Evolutionary conservation across 2,113 vertebrate species (phyloP), one percentile per base, ranked within the genome.

Genomic region (Platysteira castanea): DNA sequence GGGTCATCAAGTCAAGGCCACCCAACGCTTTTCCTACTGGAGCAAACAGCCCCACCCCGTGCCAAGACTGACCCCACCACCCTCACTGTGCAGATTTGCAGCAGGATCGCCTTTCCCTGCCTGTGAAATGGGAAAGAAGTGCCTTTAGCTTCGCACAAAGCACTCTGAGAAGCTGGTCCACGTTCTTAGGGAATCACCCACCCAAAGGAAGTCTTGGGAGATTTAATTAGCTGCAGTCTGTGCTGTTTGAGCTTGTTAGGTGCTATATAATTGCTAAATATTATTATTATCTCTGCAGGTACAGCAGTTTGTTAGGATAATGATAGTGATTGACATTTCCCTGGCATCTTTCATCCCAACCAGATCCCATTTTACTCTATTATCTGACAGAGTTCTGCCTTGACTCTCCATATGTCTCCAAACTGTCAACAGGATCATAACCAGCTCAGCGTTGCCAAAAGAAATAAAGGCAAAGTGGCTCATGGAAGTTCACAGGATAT

Each of bases 271-370:
- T 76, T 92, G 81, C 73, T 96, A 95, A 97, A 96, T 96, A 95
- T 95, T 95, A 95, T 83, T 94, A 96, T 96, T 76, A 95, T 96
- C 96, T 94, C 94, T 26, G 65, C 93, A 95, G 93, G 94, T 96
- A 96, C n/a, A 81, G 94, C 86, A 84, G 94, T 85, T 93, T 96
- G 70, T 95, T 93, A 75, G 76, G 92, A 73, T 96, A 95, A 97
- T 79, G 92, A 89, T 46, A 81, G 92, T 91, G 96, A 96, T 81
- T 94, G 97, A 97, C 93, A 90, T 71, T 91, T 91, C 87, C 83
- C 85, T 91, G 81, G 83, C 92, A 96, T 92, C 96, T 86, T 91
- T 53, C 87, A 93, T 92, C 93, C 89, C 86, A 57, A 89, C 52
- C 86, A 94, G 90, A 93, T 90, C 84, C 61, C 44, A 2, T 82